Percentiles rank a stretch among this genome's conserved stretches.
These are phyloP conservation scores for Leptoclinus maculatus DNA, from an alignment of 2,797 vertebrate genomes.

Conservation along the genomic window DNA sequence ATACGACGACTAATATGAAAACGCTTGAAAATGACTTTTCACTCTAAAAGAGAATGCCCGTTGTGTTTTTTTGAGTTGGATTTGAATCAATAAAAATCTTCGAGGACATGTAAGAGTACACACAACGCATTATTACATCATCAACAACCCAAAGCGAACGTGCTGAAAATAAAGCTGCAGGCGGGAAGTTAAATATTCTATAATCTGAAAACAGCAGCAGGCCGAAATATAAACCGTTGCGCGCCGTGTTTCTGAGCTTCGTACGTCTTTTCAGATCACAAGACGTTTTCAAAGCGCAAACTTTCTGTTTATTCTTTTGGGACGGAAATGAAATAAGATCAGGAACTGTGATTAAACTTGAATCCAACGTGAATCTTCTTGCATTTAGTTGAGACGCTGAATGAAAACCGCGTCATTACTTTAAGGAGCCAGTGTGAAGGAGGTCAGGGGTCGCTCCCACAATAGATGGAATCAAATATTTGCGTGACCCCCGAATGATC, in stretches of 20 bases:
- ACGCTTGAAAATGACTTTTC: background rate
- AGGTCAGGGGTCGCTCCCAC: slow-evolving; percentile 21
- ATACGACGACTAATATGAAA: background rate
- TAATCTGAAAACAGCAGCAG: background rate
- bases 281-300: slow-evolving; percentile 1
- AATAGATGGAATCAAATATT: slow-evolving; percentile 51
- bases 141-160: background rate
- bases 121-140: background rate
- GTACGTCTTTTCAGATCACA: background rate
- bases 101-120: background rate
- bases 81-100: background rate
- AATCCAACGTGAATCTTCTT: slow-evolving; percentile 13
- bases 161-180: background rate
- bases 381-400: background rate
- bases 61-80: background rate
- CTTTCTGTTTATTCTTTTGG: background rate
- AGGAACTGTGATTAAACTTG: background rate
- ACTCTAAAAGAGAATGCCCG: background rate
- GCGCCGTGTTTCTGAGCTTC: background rate
- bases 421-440: slow-evolving; percentile 26
- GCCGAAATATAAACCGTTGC: no score
- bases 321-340: slow-evolving; percentile 1
- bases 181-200: background rate
- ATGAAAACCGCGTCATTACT: slow-evolving; percentile 18
- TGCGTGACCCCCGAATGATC: slow-evolving; percentile 41